phyloP scores from a whole-genome alignment of 2,797 vertebrate species.

The Oryzias dopingdopingensis region DNA sequence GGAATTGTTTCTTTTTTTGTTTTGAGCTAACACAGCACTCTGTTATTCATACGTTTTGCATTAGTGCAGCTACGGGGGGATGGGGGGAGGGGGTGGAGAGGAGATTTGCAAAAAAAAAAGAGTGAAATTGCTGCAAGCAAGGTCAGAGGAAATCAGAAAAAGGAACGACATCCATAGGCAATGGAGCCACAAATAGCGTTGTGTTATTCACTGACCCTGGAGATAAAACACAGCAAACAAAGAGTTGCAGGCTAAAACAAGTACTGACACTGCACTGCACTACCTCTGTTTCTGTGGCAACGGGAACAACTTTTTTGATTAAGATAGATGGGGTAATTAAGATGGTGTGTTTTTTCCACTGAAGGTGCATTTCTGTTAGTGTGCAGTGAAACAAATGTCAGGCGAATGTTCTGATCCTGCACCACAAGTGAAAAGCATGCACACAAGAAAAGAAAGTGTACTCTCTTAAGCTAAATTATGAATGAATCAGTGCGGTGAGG shows the following conservation, averaged over 20 bases:
- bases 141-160: slow-evolving; percentile 54
- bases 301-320: slow-evolving; percentile 38
- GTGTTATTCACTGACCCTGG: slow-evolving; percentile 32
- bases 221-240: slow-evolving; percentile 20
- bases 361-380: neutral
- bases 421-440: too few relatives aligned
- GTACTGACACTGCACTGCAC: slow-evolving; percentile 16
- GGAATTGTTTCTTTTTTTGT: neutral
- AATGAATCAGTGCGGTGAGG: too few relatives aligned
- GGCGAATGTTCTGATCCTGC: too few relatives aligned
- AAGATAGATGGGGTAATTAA: slow-evolving; percentile 18
- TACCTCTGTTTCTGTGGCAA: slow-evolving; percentile 62
- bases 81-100: neutral
- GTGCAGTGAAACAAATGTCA: too few relatives aligned
- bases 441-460: too few relatives aligned
- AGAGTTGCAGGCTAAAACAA: slow-evolving; percentile 18
- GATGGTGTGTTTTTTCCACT: neutral
- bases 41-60: slow-evolving; percentile 59
- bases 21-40: slow-evolving; percentile 18
- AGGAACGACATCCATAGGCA: slow-evolving; percentile 23
- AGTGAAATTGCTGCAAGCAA: slow-evolving; percentile 38
- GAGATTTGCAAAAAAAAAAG: slow-evolving; percentile 16
- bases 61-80: slow-evolving; percentile 14
- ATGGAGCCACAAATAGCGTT: slow-evolving; percentile 3
- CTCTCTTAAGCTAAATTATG: too few relatives aligned